A percentile compares a stretch with the other conserved stretches of the same genome.
These are phyloP conservation scores for Callipepla squamata DNA, from an alignment of 2,113 vertebrate genomes.

Conservation along the genomic window DNA sequence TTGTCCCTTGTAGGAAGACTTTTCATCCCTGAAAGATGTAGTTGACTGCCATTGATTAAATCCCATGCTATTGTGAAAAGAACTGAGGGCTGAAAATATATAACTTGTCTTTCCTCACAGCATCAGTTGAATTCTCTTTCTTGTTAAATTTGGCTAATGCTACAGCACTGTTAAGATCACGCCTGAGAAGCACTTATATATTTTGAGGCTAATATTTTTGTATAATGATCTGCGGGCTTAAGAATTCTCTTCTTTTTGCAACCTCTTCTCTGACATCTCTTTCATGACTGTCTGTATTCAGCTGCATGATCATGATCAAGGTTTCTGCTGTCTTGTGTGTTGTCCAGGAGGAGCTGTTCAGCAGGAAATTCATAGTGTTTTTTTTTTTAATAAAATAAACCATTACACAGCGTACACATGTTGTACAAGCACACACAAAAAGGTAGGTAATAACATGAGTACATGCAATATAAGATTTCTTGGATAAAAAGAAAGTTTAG, in stretches of 20 bases:
- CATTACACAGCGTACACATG: not conserved
- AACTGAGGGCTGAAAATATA: not conserved
- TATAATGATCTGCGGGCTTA: not conserved
- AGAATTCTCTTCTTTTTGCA: not conserved
- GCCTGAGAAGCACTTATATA: not conserved
- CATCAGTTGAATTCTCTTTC: not conserved
- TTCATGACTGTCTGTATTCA: not conserved
- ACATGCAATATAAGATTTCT: not conserved
- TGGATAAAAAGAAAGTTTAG: not conserved
- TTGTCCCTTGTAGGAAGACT: conserved; percentile 18
- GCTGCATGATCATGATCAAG: not conserved
- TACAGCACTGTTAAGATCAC: not conserved
- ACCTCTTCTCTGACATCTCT: not conserved
- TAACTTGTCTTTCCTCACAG: not conserved
- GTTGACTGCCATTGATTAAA: conserved; percentile 28
- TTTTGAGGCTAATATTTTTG: not conserved
- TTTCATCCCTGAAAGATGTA: not conserved
- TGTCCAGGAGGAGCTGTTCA: not conserved
- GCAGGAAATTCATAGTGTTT: rapidly evolving
- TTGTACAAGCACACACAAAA: not conserved
- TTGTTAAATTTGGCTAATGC: not conserved
- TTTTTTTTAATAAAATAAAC: not conserved
- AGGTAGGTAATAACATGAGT: not conserved
- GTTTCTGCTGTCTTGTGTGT: not conserved
- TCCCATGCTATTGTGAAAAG: not conserved